Evolutionary conservation across 2,797 vertebrate species (phyloP), one percentile per base, ranked within the genome.

Genomic region (Gallinago stenura): DNA sequence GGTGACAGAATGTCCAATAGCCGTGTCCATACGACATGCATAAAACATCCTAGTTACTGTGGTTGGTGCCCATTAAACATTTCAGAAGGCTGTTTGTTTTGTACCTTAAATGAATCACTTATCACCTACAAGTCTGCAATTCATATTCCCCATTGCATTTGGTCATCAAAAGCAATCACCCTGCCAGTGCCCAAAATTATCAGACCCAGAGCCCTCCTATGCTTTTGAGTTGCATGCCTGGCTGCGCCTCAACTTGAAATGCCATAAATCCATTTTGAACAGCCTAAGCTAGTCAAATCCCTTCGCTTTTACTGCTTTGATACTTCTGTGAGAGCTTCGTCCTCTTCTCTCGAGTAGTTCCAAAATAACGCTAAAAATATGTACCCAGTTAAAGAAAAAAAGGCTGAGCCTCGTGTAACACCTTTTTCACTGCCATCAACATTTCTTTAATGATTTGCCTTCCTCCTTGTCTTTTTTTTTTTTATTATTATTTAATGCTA

Each of bases 311-410:
- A 28, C 64, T 48, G 30, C 72, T 91, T 81, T 90, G 57, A 66
- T 57, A 61, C 2, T 11, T 56, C 35, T 3, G 0, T 33, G 35
- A 83, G 8, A 87, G 33, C 20, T 81, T 54, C 3, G 0, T 12
- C 45, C 18, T 10, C 4, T 46, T 68, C 57, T 77, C 62, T 60
- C 33, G 12, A 39, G 51, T 28, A 73, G n/a, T 87, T 86, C 64
- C 82, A 66, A 92, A 96, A 48, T 48, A 83, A 88, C 2, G 2
- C 31, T 81, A 78, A 72, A 53, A 92, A 62, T 72, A 81, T 61
- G 66, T 43, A 85, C 12, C 12, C 35, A 26, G 33, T n/a, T 83
- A 54, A 83, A 68, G 31, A 57, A 89, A 73, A 85, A 60, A 45
- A 45, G 26, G 41, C 9, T 2, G 18, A 90, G 65, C 30, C 43